Evolutionary conservation across 2,113 vertebrate genomes (phyloP).

Genomic region (Eleginops maclovinus): DNA sequence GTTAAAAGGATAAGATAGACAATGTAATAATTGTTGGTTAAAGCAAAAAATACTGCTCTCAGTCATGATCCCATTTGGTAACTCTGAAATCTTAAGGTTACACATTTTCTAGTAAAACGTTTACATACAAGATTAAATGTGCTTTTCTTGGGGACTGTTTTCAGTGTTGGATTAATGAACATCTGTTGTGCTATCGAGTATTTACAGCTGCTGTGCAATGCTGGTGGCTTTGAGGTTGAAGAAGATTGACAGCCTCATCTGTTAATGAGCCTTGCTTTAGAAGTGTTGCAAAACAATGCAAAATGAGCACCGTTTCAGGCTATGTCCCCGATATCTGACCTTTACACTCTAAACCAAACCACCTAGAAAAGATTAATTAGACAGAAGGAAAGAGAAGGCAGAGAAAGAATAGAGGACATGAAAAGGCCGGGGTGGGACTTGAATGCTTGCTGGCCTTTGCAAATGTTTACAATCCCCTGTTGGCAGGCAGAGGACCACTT

Average conservation of each 20-base stretch:
- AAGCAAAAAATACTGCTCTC: neutral
- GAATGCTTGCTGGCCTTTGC: conserved; percentile 95
- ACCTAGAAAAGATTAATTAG: conserved; percentile 52
- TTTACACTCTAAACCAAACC: conserved; percentile 32
- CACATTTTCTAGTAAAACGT: neutral
- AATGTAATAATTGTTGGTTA: neutral
- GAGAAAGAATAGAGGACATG: conserved; percentile 72
- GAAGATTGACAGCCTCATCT: conserved; percentile 11
- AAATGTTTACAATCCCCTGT: conserved; percentile 99
- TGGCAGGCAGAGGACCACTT: conserved; percentile 98
- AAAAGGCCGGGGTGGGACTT: conserved; percentile 72
- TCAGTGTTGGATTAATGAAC: neutral
- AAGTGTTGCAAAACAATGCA: conserved; percentile 34
- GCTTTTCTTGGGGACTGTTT: conserved; percentile 2
- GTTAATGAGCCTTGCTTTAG: conserved; percentile 8
- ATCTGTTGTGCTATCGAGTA: conserved; percentile 1
- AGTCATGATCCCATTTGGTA: neutral
- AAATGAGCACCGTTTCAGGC: conserved; percentile 37
- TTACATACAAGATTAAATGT: neutral
- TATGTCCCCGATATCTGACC: conserved; percentile 33
- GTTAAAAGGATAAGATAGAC: neutral
- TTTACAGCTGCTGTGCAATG: neutral
- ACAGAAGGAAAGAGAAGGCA: conserved; percentile 54
- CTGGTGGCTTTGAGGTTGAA: neutral
- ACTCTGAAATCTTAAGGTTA: neutral